Evolutionary conservation across 1,140 invertebrate species (phyloP).

Genomic region (Babylonia areolata): DNA sequence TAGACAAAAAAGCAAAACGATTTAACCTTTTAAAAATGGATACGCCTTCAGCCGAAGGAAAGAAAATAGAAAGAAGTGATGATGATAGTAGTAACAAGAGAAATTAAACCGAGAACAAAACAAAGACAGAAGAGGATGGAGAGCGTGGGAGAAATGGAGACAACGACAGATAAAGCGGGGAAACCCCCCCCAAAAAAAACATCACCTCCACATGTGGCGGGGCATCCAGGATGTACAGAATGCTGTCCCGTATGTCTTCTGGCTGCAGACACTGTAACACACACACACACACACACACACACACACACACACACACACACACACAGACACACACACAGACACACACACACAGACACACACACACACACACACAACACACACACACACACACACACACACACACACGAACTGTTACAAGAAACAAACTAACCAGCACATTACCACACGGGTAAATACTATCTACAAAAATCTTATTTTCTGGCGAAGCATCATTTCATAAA

Average conservation of each 20-base stretch:
- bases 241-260: constrained; percentile 55
- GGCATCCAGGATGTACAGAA: constrained; percentile 55
- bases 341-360: neutral
- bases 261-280: constrained; percentile 50
- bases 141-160: neutral
- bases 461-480: too few species aligned
- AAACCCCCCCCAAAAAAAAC: neutral
- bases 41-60: too few species aligned
- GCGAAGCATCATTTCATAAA: too few species aligned
- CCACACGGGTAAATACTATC: too few species aligned
- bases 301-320: constrained; percentile 1
- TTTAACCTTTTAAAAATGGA: too few species aligned
- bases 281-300: constrained; percentile 5
- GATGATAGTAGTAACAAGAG: too few species aligned
- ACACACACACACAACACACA: neutral
- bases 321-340: neutral
- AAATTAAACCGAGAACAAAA: too few species aligned
- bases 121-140: neutral
- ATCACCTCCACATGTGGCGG: constrained; percentile 58
- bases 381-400: too few species aligned
- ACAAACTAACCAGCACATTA: too few species aligned
- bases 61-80: too few species aligned
- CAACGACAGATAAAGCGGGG: neutral
- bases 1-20: neutral
- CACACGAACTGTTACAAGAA: too few species aligned